A percentile compares a stretch with the other conserved stretches of the same genome.
These are phyloP conservation scores for Chloebia gouldiae DNA, from an alignment of 2,113 vertebrate species.

Conservation along the genomic window DNA sequence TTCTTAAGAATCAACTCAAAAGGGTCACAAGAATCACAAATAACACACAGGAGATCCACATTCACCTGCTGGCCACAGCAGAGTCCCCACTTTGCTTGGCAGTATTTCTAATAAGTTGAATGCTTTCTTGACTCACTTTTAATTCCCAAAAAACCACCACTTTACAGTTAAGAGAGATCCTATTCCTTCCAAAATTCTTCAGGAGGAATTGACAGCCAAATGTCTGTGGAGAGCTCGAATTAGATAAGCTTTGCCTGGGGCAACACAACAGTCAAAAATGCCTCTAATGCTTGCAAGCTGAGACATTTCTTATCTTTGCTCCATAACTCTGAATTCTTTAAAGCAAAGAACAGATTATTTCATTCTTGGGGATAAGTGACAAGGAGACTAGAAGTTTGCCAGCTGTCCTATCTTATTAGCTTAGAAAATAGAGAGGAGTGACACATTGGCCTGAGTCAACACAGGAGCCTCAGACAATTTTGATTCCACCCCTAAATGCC, in stretches of 20 bases:
- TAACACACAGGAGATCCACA: not conserved
- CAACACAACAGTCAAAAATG: slow-evolving; percentile 13
- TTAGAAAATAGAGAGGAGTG: not conserved
- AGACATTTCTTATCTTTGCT: slow-evolving; percentile 47
- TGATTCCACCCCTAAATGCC: not conserved
- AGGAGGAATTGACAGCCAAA: slow-evolving; percentile 37
- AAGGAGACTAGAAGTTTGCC: slow-evolving; percentile 30
- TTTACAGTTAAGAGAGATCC: slow-evolving; percentile 13
- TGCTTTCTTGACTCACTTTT: not conserved
- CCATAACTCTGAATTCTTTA: slow-evolving; percentile 32
- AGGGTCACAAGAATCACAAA: not conserved
- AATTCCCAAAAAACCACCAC: not conserved
- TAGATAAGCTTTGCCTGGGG: slow-evolving; percentile 55
- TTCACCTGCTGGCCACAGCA: not conserved
- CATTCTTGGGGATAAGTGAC: not conserved
- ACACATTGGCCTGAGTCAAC: not conserved
- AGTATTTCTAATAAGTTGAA: not conserved
- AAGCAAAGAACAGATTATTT: slow-evolving; percentile 22
- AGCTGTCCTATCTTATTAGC: slow-evolving; percentile 22
- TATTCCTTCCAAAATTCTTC: slow-evolving; percentile 26
- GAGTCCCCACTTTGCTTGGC: not conserved
- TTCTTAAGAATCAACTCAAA: not conserved
- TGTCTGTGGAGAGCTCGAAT: slow-evolving; percentile 11
- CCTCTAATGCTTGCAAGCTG: slow-evolving; percentile 30
- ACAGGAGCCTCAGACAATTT: not conserved